Conservation (phyloP, 1,140 invertebrate species). For the Drosophila ogumai region DNA sequence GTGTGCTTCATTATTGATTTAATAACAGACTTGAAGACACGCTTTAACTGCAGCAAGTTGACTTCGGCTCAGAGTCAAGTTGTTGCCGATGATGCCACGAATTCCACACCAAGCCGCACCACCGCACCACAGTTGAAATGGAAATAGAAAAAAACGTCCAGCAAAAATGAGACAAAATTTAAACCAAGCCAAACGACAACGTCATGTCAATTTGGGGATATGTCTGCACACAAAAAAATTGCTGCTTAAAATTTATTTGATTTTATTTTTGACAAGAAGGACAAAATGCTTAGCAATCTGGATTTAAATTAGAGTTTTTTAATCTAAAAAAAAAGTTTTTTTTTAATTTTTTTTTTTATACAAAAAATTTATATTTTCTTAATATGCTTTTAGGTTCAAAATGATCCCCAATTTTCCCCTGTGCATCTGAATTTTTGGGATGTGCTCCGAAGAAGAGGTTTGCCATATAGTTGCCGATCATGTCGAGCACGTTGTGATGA, state of each 20-base stretch:
- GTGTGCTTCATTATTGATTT: constrained; percentile 84
- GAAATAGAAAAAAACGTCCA: constrained; percentile 10
- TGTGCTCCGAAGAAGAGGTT: constrained; percentile 21
- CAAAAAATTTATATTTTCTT: no score
- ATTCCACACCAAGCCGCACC: constrained; percentile 60
- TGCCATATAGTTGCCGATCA: constrained; percentile 13
- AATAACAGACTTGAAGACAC: constrained; percentile 83
- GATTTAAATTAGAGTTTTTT: not conserved
- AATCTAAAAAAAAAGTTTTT: no score
- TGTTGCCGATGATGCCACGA: constrained; percentile 76
- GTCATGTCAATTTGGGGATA: constrained; percentile 50
- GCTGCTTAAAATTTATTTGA: not conserved
- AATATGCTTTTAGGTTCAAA: not conserved
- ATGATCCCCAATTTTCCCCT: not conserved
- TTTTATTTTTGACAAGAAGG: not conserved
- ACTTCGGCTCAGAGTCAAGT: constrained; percentile 54
- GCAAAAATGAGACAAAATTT: constrained; percentile 45
- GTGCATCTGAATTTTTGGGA: constrained; percentile 12
- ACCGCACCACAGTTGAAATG: constrained; percentile 9
- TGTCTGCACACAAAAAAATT: constrained; percentile 12
- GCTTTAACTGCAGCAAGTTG: constrained; percentile 75
- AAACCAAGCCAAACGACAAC: constrained; percentile 59
- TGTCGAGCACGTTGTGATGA: constrained; percentile 47
- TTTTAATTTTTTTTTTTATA: no score
- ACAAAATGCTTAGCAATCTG: not conserved